phyloP scores from a whole-genome alignment of 2,888 invertebrate genomes.

The Marronus borbonicus region DNA sequence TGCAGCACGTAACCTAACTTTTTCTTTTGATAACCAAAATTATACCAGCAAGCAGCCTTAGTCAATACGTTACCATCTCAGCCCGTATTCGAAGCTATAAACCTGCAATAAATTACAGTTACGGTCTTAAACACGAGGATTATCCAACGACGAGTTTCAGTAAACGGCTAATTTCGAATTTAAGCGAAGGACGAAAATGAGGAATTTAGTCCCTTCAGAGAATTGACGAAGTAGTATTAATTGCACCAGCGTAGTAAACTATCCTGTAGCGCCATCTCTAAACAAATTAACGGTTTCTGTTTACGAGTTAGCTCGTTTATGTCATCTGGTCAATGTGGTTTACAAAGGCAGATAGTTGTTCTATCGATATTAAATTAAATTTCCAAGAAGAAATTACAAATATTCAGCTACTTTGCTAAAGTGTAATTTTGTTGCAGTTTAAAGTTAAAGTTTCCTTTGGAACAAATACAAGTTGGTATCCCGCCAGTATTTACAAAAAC shows the following conservation, averaged over 20 bases:
- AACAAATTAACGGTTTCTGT: constrained; percentile 31
- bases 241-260: constrained; percentile 23
- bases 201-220: background rate
- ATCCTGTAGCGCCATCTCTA: constrained; percentile 1
- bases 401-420: too few species aligned
- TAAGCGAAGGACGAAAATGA: background rate
- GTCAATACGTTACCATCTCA: too few species aligned
- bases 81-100: background rate
- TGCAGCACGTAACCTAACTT: background rate
- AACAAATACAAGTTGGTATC: too few species aligned
- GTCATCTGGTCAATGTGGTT: constrained; percentile 4
- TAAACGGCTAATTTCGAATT: constrained; percentile 26
- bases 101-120: constrained; percentile 18
- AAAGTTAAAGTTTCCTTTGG: too few species aligned
- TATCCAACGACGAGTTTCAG: constrained; percentile 9
- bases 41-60: too few species aligned
- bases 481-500: too few species aligned
- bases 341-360: background rate
- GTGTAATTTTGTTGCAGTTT: too few species aligned
- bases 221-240: constrained; percentile 31
- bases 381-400: too few species aligned
- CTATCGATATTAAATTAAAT: too few species aligned
- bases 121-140: background rate
- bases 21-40: too few species aligned
- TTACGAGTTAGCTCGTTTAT: constrained; percentile 29